phyloP scores from a whole-genome alignment of 2,888 invertebrate genomes.

The Lysandra bellargus region DNA sequence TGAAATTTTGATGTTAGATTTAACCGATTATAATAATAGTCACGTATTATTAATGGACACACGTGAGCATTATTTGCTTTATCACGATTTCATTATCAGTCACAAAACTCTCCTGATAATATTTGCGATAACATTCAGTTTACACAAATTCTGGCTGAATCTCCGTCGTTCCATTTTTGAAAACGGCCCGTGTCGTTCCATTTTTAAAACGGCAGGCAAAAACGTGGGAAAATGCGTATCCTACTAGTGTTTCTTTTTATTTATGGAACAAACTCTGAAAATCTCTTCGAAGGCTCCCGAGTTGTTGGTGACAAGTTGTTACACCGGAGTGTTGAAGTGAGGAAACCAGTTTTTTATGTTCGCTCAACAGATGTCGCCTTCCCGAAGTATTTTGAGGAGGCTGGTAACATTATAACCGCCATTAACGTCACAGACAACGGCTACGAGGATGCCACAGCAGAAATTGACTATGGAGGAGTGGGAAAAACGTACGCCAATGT shows the following conservation, averaged over 20 bases:
- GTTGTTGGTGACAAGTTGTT: conserved; percentile 43
- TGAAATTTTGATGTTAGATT: not conserved
- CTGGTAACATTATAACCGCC: conserved; percentile 46
- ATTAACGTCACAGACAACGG: conserved; percentile 46
- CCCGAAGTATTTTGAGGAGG: conserved; percentile 49
- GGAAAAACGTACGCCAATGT: conserved; percentile 49
- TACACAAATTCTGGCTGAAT: conserved; percentile 1
- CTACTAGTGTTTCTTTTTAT: conserved; percentile 35
- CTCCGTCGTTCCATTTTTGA: conserved; percentile 23
- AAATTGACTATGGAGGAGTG: conserved; percentile 51
- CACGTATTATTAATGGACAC: not conserved
- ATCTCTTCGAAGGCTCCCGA: conserved; percentile 44
- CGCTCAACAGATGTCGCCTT: conserved; percentile 48
- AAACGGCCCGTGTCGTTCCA: conserved; percentile 16
- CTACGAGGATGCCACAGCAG: conserved; percentile 45
- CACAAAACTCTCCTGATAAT: conserved; percentile 32
- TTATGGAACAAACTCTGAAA: conserved; percentile 38
- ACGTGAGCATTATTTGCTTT: conserved; percentile 7
- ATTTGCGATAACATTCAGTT: conserved; percentile 26
- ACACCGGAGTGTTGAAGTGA: conserved; percentile 47
- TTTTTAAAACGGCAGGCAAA: conserved; percentile 24
- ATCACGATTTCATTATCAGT: conserved; percentile 34
- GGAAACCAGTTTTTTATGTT: conserved; percentile 44
- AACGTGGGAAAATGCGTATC: conserved; percentile 36
- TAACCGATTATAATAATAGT: not conserved